Evolutionary conservation across 2,888 invertebrate species (phyloP).

Genomic region (Himalopsyche japonica): DNA sequence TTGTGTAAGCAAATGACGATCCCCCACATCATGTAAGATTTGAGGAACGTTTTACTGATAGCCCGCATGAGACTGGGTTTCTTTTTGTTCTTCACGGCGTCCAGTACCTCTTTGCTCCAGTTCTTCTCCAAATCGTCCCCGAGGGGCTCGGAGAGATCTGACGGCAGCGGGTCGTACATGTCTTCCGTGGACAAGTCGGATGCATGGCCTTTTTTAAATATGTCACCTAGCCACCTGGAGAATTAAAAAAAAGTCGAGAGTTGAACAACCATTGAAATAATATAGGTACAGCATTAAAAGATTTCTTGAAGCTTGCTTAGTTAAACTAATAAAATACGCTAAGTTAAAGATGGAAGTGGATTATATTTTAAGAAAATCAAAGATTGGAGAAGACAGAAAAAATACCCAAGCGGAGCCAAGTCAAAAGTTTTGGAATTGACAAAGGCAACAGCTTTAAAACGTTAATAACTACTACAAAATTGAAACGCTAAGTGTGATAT

Average conservation of each 20-base stretch:
- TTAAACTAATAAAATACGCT: too few relatives aligned
- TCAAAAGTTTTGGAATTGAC: too few relatives aligned
- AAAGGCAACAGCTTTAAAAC: too few relatives aligned
- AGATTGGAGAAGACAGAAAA: too few relatives aligned
- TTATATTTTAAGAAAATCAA: too few relatives aligned
- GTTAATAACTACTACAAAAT: too few relatives aligned
- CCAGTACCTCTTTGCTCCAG: constrained; percentile 64
- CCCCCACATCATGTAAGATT: constrained; percentile 65
- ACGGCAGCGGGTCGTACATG: constrained; percentile 64
- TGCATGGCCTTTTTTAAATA: constrained; percentile 66
- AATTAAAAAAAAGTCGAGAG: constrained; percentile 5
- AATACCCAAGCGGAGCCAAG: too few relatives aligned
- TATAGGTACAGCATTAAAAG: too few relatives aligned
- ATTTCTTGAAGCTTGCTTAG: too few relatives aligned
- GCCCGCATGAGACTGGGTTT: constrained; percentile 65
- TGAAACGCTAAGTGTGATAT: too few relatives aligned
- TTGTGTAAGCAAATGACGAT: constrained; percentile 61
- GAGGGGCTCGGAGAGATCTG: constrained; percentile 67
- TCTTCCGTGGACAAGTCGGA: constrained; percentile 68
- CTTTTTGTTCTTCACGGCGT: constrained; percentile 53
- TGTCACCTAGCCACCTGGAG: constrained; percentile 69
- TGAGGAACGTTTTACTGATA: constrained; percentile 63
- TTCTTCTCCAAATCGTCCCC: constrained; percentile 69
- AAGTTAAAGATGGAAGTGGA: too few relatives aligned
- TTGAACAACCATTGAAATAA: not conserved